These are phyloP conservation scores for Daboia siamensis DNA, from an alignment of 2,113 vertebrate species.

Conservation along the genomic window DNA sequence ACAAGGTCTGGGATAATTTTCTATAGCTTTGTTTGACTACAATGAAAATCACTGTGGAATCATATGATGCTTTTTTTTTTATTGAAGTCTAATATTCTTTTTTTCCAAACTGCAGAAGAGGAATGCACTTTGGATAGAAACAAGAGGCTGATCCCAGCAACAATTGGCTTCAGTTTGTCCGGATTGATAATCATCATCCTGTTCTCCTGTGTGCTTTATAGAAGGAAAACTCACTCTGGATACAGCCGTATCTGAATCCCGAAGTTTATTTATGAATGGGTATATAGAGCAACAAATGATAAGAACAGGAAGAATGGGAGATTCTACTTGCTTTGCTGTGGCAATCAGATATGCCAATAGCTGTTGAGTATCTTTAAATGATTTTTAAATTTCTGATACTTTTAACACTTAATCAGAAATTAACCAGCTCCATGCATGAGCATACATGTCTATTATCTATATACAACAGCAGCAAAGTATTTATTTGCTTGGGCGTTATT, in stretches of 20 bases:
- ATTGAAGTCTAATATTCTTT: slow-evolving; percentile 36
- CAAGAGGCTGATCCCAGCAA: slow-evolving; percentile 67
- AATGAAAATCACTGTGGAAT: neutral
- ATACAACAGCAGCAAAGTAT: neutral
- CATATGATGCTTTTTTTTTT: neutral
- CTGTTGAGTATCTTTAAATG: neutral
- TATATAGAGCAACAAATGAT: neutral
- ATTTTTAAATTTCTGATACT: neutral
- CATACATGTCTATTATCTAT: neutral
- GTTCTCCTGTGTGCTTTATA: slow-evolving; percentile 72
- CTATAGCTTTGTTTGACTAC: neutral
- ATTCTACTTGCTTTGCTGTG: slow-evolving; percentile 1
- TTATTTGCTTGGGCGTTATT: neutral
- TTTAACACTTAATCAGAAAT: neutral
- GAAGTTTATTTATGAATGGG: neutral
- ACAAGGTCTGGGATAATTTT: neutral
- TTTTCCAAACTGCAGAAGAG: slow-evolving; percentile 73
- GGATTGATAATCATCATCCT: slow-evolving; percentile 71
- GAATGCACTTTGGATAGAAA: slow-evolving; percentile 82
- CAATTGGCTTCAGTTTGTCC: slow-evolving; percentile 66
- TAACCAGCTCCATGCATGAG: neutral
- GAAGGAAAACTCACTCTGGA: slow-evolving; percentile 66
- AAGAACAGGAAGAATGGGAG: slow-evolving; percentile 22
- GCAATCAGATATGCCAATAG: neutral
- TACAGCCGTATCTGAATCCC: slow-evolving; percentile 72